Base-by-base conservation (phyloP, 1,140 invertebrate genomes). In the Drosophila subobscura region DNA sequence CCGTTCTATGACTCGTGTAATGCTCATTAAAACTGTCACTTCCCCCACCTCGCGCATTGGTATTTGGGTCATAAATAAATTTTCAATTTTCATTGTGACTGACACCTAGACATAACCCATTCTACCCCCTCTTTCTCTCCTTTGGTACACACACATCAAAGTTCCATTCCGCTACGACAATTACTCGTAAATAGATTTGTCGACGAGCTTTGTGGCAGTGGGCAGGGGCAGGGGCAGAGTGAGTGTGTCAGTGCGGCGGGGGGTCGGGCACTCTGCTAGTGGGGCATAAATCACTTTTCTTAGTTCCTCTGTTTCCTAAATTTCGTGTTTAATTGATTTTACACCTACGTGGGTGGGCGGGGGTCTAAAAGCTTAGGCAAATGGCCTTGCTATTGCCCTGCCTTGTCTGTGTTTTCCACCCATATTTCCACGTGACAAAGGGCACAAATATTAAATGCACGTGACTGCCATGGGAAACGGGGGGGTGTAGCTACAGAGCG, bases 251-350 rank as follows among this genome's bases (percentile, higher is more conserved):
- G n/a, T n/a, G 27, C 1, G 27, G 52, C 33, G 27, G 65, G 42
- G 50, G 27, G 41, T n/a, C n/a, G 7, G 52, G 49, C 72, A 64
- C 44, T 63, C 49, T 71, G 58, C 37, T 65, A 56, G 53, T 41
- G 60, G 8, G 61, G 53, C 61, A 72, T 71, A 72, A 72, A 72
- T 72, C 68, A 59, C 61, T 67, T 63, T 68, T 57, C 51, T 22
- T 40, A 45, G 29, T 64, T 44, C 40, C 47, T 29, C 50, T 37
- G 55, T 63, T 57, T 64, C 57, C 68, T 63, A 41, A 58, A 49
- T 78, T 70, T 74, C 55, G 52, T 61, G 47, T 79, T 84, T 76
- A 64, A 84, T 84, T 84, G 81, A 84, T 76, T 84, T 84, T 73
- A 77, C 76, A 84, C 67, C 75, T 75, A 63, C 59, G 45, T 42